These are phyloP conservation scores for Percopsis omiscomaycus DNA, from an alignment of 2,797 vertebrate species.

Conservation along the genomic window DNA sequence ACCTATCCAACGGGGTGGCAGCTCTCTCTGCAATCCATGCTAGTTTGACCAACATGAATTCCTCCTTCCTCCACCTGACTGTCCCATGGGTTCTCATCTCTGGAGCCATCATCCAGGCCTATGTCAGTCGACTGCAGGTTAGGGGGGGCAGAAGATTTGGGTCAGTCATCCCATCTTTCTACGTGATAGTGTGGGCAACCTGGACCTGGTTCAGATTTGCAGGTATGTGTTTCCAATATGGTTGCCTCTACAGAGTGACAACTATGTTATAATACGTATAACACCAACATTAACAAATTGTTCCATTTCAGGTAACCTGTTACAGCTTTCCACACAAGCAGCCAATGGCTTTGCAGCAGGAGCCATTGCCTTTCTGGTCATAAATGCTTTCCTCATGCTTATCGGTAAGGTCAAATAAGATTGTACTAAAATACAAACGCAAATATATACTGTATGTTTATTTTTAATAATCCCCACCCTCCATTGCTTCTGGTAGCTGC, in stretches of 20 bases:
- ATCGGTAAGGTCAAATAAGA: constrained; percentile 74
- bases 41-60: background rate
- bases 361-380: constrained; percentile 81
- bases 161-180: constrained; percentile 80
- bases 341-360: constrained; percentile 80
- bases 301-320: constrained; percentile 65
- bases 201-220: constrained; percentile 88
- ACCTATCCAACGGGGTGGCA: constrained; percentile 84
- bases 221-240: constrained; percentile 66
- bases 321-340: constrained; percentile 59
- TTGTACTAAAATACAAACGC: background rate
- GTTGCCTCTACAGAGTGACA: background rate
- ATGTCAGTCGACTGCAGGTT: constrained; percentile 81
- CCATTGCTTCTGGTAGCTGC: constrained; percentile 71
- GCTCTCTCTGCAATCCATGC: constrained; percentile 80
- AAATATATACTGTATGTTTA: background rate
- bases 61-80: constrained; percentile 72
- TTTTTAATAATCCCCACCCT: background rate
- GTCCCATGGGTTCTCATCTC: constrained; percentile 85
- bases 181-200: constrained; percentile 81
- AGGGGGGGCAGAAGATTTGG: constrained; percentile 77
- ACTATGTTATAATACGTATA: background rate
- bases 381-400: constrained; percentile 82
- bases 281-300: background rate
- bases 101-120: constrained; percentile 80